Conservation (phyloP, 2,113 vertebrate genomes). For the Leptocoma aspasia region DNA sequence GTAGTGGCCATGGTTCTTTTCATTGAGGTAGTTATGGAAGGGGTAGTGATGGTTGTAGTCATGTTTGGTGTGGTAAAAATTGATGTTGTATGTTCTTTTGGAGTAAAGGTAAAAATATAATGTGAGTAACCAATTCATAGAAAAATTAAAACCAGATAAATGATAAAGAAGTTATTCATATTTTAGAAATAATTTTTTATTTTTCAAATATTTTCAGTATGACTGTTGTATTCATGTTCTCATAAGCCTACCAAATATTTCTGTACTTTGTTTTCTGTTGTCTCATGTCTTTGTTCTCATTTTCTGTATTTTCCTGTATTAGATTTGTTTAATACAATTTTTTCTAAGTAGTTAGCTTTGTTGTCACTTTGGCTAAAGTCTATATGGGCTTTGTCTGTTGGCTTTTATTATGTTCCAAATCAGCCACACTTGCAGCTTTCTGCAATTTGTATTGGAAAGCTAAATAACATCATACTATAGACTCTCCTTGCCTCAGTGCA, state of each 20-base stretch:
- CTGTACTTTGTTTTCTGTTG: not conserved
- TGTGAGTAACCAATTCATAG: not conserved
- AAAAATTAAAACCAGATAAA: not conserved
- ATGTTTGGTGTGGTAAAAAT: not conserved
- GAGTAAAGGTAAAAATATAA: not conserved
- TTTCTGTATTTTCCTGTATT: not conserved
- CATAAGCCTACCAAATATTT: not conserved
- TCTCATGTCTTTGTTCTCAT: not conserved
- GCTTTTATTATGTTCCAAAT: not conserved
- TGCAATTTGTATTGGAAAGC: not conserved
- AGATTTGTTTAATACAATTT: not conserved
- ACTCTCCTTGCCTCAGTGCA: not conserved
- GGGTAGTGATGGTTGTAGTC: not conserved
- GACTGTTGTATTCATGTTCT: not conserved
- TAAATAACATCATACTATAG: not conserved
- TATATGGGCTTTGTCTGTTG: not conserved
- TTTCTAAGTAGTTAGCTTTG: not conserved
- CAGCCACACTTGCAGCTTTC: not conserved
- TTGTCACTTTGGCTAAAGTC: not conserved
- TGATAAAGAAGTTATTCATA: not conserved
- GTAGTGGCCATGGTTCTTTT: not conserved
- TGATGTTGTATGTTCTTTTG: slow-evolving; percentile 32
- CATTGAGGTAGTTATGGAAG: not conserved
- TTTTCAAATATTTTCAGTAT: not conserved
- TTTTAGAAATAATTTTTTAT: not conserved